Evolutionary conservation across 2,797 vertebrate genomes (phyloP), one percentile per base, ranked within the genome.

Genomic region (Natrix natrix): DNA sequence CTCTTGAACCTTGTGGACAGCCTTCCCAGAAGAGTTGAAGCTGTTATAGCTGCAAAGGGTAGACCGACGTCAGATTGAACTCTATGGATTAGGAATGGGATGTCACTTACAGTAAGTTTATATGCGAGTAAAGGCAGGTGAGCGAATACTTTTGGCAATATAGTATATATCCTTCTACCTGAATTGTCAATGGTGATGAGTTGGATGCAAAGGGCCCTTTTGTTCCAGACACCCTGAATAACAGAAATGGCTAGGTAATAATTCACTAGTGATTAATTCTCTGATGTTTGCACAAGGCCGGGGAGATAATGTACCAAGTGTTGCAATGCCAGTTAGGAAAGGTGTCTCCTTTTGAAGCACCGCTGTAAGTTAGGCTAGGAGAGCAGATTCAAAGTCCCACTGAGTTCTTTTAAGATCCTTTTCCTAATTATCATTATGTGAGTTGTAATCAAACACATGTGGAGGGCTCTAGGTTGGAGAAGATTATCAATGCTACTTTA

Each of bases 221-320:
- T 78, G 48, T 89, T 32, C 60, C 55, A 54, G 20, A 59, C 26
- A 32, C 54, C 14, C 26, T 69, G 54, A 48, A 48, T 37, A 92
- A 55, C 28, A 57, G 37, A 69, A 17, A 28, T 59, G 26, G 69
- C 54, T 69, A 86, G 91, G 74, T 91, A 86, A 93, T 90, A 14
- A 92, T 92, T 92, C 37, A 86, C 88, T 54, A 61, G 10, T 26
- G 63, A 88, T 88, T 93, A 55, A 88, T 93, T 83, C 11, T 20
- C 57, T 87, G 37, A 74, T 92, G 55, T 90, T 69, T 93, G 88
- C 59, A 90, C 28, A 93, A 90, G 59, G 24, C 60, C 43, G 0
- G 5, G 61, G 78, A 48, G 78, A 66, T 48, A 90, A 87, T 87
- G 60, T 74, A 37, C 88, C n/a, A 3, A 60, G 56, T 37, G 0